Evolutionary conservation across 2,113 vertebrate species (phyloP).

Genomic region (Heterotilapia buettikoferi): DNA sequence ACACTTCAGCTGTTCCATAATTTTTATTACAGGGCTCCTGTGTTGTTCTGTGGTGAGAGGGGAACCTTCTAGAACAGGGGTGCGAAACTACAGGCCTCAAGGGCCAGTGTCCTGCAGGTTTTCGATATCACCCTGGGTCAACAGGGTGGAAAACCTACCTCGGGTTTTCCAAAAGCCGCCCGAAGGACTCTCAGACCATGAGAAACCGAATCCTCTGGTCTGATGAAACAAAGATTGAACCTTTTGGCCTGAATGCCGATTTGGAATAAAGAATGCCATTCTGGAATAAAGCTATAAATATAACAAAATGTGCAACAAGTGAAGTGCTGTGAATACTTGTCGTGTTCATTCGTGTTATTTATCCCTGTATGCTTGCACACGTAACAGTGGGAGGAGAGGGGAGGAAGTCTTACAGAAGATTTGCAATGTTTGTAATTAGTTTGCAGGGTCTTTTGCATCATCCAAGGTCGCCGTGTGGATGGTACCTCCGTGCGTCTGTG

Average conservation of each 20-base stretch:
- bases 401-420: not conserved
- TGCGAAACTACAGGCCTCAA: not conserved
- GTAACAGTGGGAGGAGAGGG: not conserved
- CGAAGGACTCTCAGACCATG: not conserved
- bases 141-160: not conserved
- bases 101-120: not conserved
- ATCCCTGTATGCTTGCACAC: not conserved
- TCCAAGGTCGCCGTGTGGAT: not conserved
- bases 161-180: not conserved
- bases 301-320: not conserved
- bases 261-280: too few species aligned
- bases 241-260: not conserved
- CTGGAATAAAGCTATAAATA: not conserved
- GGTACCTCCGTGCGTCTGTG: not conserved
- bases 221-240: not conserved
- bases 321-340: not conserved
- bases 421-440: not conserved
- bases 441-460: not conserved
- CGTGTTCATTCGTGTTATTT: not conserved
- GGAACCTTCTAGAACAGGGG: not conserved
- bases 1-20: not conserved
- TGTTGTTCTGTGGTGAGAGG: not conserved
- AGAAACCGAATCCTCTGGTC: not conserved
- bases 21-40: not conserved
- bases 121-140: rapidly evolving